Evolutionary conservation across 2,888 invertebrate species (phyloP).

Genomic region (Patella depressa): DNA sequence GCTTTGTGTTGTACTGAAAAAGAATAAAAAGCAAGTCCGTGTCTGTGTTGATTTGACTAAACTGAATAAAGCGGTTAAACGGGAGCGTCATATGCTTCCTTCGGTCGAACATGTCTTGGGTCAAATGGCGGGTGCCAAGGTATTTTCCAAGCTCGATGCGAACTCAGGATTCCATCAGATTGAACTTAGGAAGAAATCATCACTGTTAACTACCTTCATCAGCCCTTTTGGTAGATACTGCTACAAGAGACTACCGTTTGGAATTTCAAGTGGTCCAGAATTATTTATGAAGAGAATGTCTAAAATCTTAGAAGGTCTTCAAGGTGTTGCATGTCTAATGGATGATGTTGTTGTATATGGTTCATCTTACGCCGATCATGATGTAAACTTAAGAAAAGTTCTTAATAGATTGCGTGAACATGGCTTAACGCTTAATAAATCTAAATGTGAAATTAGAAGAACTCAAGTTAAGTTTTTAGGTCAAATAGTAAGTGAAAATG

Average conservation of each 20-base stretch:
- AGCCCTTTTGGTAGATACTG: conserved; percentile 23
- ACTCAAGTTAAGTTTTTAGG: conserved; percentile 7
- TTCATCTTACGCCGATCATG: background rate
- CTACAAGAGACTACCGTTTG: conserved; percentile 23
- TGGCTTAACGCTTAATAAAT: conserved; percentile 16
- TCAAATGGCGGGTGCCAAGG: no score
- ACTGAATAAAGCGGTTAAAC: no score
- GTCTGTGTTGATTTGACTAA: no score
- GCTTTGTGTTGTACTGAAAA: no score
- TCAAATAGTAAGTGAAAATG: conserved; percentile 20
- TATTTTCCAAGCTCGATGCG: conserved; percentile 23
- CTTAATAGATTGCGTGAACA: conserved; percentile 8
- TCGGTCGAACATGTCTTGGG: no score
- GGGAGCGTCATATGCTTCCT: no score
- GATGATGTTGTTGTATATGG: conserved; percentile 33
- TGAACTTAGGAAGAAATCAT: conserved; percentile 5
- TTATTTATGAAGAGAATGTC: conserved; percentile 28
- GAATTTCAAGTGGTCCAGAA: conserved; percentile 27
- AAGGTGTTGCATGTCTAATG: conserved; percentile 17
- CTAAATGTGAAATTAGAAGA: background rate
- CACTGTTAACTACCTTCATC: conserved; percentile 22
- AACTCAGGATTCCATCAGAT: conserved; percentile 24
- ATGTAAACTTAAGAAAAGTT: background rate
- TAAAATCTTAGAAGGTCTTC: conserved; percentile 17
- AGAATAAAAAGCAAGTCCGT: no score